Evolutionary conservation across 2,888 invertebrate species (phyloP).

Genomic region (Synanthedon vespiformis): DNA sequence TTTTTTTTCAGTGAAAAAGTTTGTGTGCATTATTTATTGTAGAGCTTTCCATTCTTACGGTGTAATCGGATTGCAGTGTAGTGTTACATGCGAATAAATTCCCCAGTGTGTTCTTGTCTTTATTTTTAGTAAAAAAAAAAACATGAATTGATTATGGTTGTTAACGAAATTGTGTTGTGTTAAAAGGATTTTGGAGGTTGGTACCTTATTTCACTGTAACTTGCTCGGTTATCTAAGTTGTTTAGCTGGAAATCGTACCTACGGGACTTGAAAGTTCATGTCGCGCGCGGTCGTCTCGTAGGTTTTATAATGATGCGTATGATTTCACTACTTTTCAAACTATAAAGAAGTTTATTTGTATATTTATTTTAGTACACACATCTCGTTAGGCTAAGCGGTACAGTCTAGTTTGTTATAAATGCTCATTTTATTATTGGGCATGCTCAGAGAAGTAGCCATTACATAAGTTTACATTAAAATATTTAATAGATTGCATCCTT

Average conservation of each 20-base stretch:
- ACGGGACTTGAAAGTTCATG: slow-evolving; percentile 1
- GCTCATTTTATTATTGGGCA: not conserved
- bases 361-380: not conserved
- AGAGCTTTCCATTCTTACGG: slow-evolving; percentile 8
- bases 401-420: not conserved
- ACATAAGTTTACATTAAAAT: too few species aligned
- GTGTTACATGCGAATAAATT: slow-evolving; percentile 20
- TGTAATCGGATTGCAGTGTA: slow-evolving; percentile 60
- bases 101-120: slow-evolving; percentile 7
- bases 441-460: too few species aligned
- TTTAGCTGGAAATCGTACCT: not conserved
- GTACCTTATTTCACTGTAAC: slow-evolving; percentile 12
- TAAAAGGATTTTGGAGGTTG: slow-evolving; percentile 57
- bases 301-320: not conserved
- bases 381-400: not conserved
- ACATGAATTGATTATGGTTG: slow-evolving; percentile 44
- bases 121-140: slow-evolving; percentile 23
- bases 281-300: not conserved
- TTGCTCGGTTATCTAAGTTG: slow-evolving; percentile 4
- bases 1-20: slow-evolving; percentile 15
- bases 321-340: not conserved
- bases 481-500: too few species aligned
- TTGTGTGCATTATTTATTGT: slow-evolving; percentile 11
- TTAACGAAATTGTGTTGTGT: slow-evolving; percentile 40
- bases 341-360: not conserved